phyloP scores from a whole-genome alignment of 2,113 vertebrate genomes.

The Laterallus jamaicensis region DNA sequence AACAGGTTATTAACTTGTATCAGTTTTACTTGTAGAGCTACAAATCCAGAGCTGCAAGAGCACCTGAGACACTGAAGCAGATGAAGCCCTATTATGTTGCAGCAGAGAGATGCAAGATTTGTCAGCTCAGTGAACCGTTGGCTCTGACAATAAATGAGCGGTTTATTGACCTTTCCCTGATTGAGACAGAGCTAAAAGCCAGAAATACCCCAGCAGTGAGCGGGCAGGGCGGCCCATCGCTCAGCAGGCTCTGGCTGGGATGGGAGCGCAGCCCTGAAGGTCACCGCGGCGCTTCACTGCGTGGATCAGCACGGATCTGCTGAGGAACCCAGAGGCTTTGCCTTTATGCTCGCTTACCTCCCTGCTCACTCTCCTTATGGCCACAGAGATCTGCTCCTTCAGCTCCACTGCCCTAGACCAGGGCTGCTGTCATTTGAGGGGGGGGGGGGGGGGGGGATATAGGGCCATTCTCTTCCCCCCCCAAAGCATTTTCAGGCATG shows the following conservation, averaged over 20 bases:
- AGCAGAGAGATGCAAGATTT: neutral
- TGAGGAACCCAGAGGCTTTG: neutral
- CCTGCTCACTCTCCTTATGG: neutral
- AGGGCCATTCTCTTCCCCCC: neutral
- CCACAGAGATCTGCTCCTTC: neutral
- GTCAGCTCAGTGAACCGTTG: neutral
- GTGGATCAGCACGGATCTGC: neutral
- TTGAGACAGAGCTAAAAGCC: neutral
- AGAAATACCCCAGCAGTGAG: neutral
- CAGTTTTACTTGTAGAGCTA: neutral
- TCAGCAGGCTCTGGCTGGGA: neutral
- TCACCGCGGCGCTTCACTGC: neutral
- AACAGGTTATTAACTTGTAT: neutral
- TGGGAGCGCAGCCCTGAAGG: neutral
- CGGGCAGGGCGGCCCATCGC: neutral
- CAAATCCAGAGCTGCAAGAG: neutral
- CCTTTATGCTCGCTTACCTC: neutral
- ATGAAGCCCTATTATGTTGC: neutral
- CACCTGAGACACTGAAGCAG: neutral
- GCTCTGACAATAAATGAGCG: neutral
- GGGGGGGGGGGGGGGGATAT: neutral
- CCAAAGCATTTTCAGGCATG: neutral
- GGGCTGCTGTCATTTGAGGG: neutral
- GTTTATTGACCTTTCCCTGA: slow-evolving; percentile 27
- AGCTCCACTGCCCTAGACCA: rapidly evolving